phyloP scores from a whole-genome alignment of 2,888 invertebrate species.

The Pachliopta kotzebuea region DNA sequence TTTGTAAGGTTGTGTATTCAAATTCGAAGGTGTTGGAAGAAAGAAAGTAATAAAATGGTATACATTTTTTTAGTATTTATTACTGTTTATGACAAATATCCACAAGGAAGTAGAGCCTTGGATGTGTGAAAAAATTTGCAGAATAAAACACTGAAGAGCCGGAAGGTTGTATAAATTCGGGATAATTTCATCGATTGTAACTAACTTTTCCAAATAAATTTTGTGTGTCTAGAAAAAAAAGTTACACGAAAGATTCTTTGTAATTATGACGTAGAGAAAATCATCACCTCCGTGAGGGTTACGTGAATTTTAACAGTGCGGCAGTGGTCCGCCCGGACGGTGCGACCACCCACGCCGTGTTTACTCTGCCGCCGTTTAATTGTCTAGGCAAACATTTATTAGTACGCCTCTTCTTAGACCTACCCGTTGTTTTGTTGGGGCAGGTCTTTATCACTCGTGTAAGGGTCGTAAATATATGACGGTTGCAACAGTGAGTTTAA shows the following conservation, averaged over 20 bases:
- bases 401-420: slow-evolving; percentile 45
- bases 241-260: slow-evolving; percentile 17
- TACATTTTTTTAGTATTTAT: too few species aligned
- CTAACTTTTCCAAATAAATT: too few species aligned
- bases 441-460: slow-evolving; percentile 35
- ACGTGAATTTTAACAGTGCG: slow-evolving; percentile 48
- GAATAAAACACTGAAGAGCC: too few species aligned
- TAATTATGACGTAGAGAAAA: slow-evolving; percentile 32
- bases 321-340: slow-evolving; percentile 30
- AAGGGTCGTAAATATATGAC: slow-evolving; percentile 36
- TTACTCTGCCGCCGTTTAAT: slow-evolving; percentile 66
- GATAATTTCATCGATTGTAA: too few species aligned
- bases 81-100: too few species aligned
- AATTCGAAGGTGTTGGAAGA: too few species aligned
- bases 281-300: slow-evolving; percentile 41
- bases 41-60: too few species aligned
- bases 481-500: background rate
- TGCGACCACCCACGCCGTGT: slow-evolving; percentile 67
- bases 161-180: too few species aligned
- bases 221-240: slow-evolving; percentile 1
- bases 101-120: too few species aligned
- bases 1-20: too few species aligned
- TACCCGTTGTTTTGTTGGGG: slow-evolving; percentile 42
- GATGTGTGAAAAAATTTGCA: too few species aligned
- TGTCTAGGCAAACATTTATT: slow-evolving; percentile 68